A percentile compares a stretch with the other conserved stretches of the same genome.
Evolutionary conservation across 2,888 invertebrate species (phyloP).

Genomic region (Andricus curvator): DNA sequence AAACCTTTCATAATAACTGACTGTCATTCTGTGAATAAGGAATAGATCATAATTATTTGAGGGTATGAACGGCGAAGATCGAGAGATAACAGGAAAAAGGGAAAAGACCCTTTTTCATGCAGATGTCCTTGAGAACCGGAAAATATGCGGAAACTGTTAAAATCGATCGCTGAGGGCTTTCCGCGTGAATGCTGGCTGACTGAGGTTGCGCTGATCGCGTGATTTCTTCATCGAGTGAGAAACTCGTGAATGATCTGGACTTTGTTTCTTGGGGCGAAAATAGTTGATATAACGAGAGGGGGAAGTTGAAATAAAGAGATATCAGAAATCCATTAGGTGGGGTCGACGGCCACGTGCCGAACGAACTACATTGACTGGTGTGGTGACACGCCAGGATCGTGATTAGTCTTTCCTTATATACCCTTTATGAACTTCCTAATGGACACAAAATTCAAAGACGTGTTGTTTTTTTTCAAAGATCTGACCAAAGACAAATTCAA

Average conservation of each 20-base stretch:
- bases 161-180: slow-evolving; percentile 4
- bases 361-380: slow-evolving; percentile 49
- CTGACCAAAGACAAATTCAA: too few species aligned
- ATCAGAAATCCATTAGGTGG: slow-evolving; percentile 41
- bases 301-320: slow-evolving; percentile 37
- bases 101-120: neutral
- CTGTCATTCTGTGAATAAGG: neutral
- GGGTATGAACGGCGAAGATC: neutral
- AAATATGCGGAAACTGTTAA: slow-evolving; percentile 22
- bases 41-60: neutral
- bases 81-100: neutral
- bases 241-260: slow-evolving; percentile 23
- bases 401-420: slow-evolving; percentile 53
- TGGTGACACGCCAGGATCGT: slow-evolving; percentile 52
- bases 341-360: slow-evolving; percentile 55
- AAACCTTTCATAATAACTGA: neutral
- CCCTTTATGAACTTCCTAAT: slow-evolving; percentile 10
- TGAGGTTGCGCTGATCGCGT: neutral
- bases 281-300: slow-evolving; percentile 1
- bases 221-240: slow-evolving; percentile 17
- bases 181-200: neutral
- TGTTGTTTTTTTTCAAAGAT: too few species aligned
- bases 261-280: slow-evolving; percentile 11
- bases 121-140: slow-evolving; percentile 21
- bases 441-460: too few species aligned